phyloP scores from a whole-genome alignment of 1,140 invertebrate genomes.

The Drosophila repletoides region DNA sequence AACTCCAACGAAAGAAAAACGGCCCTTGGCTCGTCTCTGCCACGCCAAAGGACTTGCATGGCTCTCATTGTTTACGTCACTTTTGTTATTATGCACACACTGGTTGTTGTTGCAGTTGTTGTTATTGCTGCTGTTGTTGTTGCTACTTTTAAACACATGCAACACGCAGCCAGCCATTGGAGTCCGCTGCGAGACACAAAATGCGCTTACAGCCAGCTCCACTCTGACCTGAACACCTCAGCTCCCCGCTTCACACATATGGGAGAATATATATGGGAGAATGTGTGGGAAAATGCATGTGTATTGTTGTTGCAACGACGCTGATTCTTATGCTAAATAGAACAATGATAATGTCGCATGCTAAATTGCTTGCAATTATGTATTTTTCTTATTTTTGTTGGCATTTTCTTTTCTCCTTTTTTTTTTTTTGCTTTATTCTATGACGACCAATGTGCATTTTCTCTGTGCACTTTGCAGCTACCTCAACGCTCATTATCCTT shows the following conservation, averaged over 20 bases:
- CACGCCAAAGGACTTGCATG: constrained; percentile 30
- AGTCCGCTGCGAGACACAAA: constrained; percentile 28
- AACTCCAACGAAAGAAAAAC: constrained; percentile 50
- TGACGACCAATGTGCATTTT: too few species aligned
- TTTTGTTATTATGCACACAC: constrained; percentile 64
- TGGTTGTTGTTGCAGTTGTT: constrained; percentile 34
- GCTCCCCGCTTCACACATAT: neutral
- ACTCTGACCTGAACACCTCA: constrained; percentile 21
- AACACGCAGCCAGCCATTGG: constrained; percentile 38
- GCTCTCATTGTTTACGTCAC: constrained; percentile 70
- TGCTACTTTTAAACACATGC: constrained; percentile 65
- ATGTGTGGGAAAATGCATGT: neutral
- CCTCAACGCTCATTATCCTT: constrained; percentile 41
- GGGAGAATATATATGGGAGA: neutral
- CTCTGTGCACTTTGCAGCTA: constrained; percentile 4
- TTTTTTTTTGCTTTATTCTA: neutral
- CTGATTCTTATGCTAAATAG: constrained; percentile 73
- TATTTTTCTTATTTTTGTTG: constrained; percentile 59
- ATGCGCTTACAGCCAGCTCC: constrained; percentile 44
- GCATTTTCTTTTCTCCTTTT: constrained; percentile 18
- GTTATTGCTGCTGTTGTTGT: constrained; percentile 26
- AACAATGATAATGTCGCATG: constrained; percentile 81
- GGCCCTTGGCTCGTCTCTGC: constrained; percentile 48
- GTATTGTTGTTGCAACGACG: constrained; percentile 16
- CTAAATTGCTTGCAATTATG: constrained; percentile 80